Evolutionary conservation across 1,140 invertebrate genomes (phyloP).

Genomic region (Melipona quadrifasciata): DNA sequence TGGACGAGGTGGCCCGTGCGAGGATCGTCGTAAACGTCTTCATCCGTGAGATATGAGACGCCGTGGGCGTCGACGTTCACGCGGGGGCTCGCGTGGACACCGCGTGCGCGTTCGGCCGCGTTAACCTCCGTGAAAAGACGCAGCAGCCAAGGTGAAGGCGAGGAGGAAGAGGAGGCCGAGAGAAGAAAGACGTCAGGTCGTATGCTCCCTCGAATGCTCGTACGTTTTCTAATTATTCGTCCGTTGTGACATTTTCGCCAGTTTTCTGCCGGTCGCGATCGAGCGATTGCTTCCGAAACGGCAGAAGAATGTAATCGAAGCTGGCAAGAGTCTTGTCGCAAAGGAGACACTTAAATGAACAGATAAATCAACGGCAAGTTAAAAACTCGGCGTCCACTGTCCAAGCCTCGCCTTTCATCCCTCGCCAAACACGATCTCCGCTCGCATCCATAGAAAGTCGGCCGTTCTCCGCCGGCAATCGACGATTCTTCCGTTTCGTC

Average conservation of each 20-base stretch:
- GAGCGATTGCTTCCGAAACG: no score
- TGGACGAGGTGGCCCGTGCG: conserved; percentile 68
- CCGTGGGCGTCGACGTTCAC: conserved; percentile 70
- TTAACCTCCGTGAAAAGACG: conserved; percentile 68
- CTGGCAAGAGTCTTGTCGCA: not conserved
- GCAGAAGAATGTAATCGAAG: no score
- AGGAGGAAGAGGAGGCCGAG: conserved; percentile 14
- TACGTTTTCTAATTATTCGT: no score
- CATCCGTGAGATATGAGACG: conserved; percentile 80
- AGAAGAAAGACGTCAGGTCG: conserved; percentile 42
- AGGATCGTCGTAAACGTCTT: conserved; percentile 81
- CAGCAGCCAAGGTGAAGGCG: conserved; percentile 23
- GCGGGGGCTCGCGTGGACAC: conserved; percentile 62
- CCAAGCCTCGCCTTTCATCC: not conserved
- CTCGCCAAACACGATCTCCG: not conserved
- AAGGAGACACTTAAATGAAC: not conserved
- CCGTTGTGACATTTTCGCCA: no score
- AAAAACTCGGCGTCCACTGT: not conserved
- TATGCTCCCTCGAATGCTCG: not conserved
- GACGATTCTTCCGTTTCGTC: conserved; percentile 19
- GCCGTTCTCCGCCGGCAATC: not conserved
- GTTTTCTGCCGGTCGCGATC: no score
- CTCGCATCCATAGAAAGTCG: not conserved
- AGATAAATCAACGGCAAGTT: not conserved
- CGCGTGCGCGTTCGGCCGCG: conserved; percentile 66